A percentile compares a stretch with the other conserved stretches of the same genome.
These are phyloP conservation scores for Drosophila peninsularis DNA, from an alignment of 2,888 invertebrate genomes.

Conservation along the genomic window DNA sequence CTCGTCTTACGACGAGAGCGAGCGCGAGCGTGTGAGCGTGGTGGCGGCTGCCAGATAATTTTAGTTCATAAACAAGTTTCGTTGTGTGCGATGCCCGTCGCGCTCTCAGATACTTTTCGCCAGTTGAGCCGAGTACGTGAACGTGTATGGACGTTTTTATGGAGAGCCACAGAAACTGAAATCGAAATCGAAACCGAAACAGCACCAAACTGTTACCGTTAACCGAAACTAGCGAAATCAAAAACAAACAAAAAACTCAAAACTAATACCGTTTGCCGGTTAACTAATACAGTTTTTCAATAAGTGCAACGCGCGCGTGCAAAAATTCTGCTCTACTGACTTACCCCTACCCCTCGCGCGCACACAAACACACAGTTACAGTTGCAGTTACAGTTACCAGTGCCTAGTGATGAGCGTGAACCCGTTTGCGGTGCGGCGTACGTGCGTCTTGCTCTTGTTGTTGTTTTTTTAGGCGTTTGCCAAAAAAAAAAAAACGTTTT, in stretches of 20 bases:
- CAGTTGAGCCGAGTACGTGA: constrained; percentile 77
- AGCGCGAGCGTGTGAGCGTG: constrained; percentile 13
- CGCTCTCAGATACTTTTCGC: constrained; percentile 63
- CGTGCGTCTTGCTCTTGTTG: constrained; percentile 45
- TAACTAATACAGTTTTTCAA: constrained; percentile 8
- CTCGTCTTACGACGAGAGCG: constrained; percentile 8
- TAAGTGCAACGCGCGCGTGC: constrained; percentile 31
- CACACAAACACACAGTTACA: background rate
- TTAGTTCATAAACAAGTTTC: constrained; percentile 59
- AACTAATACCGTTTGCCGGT: constrained; percentile 29
- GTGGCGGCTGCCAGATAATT: constrained; percentile 23
- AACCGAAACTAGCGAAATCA: constrained; percentile 11
- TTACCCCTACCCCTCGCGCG: background rate
- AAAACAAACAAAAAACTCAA: constrained; percentile 5
- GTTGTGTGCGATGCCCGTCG: constrained; percentile 43
- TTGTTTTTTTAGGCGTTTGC: constrained; percentile 15
- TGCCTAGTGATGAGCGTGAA: constrained; percentile 30
- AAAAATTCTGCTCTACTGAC: constrained; percentile 8
- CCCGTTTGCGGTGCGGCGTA: constrained; percentile 38
- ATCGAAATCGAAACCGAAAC: constrained; percentile 14
- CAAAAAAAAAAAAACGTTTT: constrained; percentile 21
- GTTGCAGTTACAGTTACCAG: background rate
- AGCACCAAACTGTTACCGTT: constrained; percentile 2
- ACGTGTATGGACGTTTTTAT: constrained; percentile 65
- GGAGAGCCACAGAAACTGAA: constrained; percentile 11